Conservation (phyloP, 2,113 vertebrate genomes). For the Odontophorus gujanensis region DNA sequence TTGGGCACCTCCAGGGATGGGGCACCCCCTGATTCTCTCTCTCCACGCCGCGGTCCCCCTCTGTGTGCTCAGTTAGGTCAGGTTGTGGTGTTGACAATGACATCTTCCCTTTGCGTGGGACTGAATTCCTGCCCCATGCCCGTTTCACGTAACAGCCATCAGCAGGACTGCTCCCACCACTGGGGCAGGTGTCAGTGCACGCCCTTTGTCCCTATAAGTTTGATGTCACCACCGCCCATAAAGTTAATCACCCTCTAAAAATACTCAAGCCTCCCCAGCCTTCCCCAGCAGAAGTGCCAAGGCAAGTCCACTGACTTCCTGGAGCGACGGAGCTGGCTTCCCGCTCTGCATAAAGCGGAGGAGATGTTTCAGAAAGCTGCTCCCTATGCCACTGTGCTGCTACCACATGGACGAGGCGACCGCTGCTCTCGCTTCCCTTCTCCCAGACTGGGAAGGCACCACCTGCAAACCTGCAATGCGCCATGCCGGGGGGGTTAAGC, state of each 20-base stretch:
- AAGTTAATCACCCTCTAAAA: background rate
- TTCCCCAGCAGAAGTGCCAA: background rate
- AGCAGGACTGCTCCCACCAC: background rate
- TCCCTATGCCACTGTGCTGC: too few species aligned
- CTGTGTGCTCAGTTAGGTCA: background rate
- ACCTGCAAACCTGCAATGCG: background rate
- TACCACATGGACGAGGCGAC: too few species aligned
- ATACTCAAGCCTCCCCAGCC: background rate
- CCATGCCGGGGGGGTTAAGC: background rate
- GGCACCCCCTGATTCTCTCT: background rate
- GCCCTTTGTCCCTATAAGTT: background rate
- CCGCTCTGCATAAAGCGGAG: background rate
- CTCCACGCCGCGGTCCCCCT: background rate
- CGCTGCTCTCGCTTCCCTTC: background rate
- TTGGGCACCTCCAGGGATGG: too few species aligned
- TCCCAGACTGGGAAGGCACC: background rate
- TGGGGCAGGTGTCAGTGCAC: accelerated
- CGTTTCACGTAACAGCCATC: background rate
- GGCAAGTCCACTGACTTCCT: background rate
- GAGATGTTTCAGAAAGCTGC: too few species aligned
- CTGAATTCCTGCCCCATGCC: background rate
- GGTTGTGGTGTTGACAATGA: background rate
- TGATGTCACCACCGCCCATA: background rate
- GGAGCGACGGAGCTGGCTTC: accelerated
- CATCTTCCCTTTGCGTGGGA: background rate